Evolutionary conservation across 2,113 vertebrate species (phyloP).

Genomic region (Grammomys dolichurus): DNA sequence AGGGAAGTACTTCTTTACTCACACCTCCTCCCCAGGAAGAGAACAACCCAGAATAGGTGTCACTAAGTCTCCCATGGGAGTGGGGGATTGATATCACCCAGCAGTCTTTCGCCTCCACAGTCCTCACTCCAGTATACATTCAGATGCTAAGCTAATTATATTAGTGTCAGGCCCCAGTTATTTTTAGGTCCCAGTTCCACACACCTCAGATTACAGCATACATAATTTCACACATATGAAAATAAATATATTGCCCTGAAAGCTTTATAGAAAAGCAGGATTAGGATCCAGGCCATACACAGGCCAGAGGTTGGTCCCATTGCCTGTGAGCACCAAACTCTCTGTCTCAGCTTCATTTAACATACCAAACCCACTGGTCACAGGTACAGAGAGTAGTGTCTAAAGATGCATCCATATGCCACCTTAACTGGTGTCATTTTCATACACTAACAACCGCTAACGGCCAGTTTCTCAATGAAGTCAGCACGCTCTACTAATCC

Average conservation of each 20-base stretch:
- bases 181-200: not conserved
- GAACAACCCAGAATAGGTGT: not conserved
- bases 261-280: constrained; percentile 33
- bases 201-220: not conserved
- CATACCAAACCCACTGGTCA: not conserved
- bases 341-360: not conserved
- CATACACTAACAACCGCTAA: not conserved
- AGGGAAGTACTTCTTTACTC: not conserved
- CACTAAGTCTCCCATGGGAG: not conserved
- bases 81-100: not conserved
- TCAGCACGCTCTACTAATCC: not conserved
- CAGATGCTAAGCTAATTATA: not conserved
- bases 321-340: not conserved
- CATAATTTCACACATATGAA: not conserved
- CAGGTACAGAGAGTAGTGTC: not conserved
- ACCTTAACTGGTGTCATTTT: not conserved
- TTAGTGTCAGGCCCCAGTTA: constrained; percentile 22
- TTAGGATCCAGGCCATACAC: not conserved
- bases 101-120: not conserved
- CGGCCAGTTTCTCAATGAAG: not conserved
- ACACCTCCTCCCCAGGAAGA: not conserved
- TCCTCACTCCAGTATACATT: not conserved
- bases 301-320: not conserved
- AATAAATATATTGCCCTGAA: constrained; percentile 28
- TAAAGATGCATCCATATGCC: not conserved